phyloP scores from a whole-genome alignment of 2,113 vertebrate species.

The Caranx melampygus region DNA sequence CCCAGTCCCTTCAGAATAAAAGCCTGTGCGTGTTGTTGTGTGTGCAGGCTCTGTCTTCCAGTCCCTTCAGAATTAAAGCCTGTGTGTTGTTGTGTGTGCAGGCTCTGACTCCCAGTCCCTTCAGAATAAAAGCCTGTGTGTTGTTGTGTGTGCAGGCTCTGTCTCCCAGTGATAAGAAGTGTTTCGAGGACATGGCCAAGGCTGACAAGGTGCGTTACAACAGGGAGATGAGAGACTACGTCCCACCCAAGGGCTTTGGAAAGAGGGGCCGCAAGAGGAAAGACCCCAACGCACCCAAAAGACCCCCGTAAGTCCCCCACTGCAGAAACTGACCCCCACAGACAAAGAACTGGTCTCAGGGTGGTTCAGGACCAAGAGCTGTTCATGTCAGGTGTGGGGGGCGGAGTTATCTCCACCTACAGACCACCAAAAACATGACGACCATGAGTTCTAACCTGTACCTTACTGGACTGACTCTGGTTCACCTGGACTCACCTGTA shows the following conservation, averaged over 20 bases:
- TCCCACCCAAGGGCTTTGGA: conserved; percentile 91
- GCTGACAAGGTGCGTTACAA: conserved; percentile 94
- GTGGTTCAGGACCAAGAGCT: too few relatives aligned
- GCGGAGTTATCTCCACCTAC: too few relatives aligned
- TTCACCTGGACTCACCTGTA: too few relatives aligned
- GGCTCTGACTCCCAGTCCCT: conserved; percentile 85
- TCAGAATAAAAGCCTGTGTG: background rate
- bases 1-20: conserved; percentile 52
- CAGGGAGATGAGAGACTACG: conserved; percentile 93
- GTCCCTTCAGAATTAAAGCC: too few relatives aligned
- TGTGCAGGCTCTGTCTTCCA: too few relatives aligned
- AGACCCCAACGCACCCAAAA: conserved; percentile 95
- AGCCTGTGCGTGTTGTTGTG: too few relatives aligned
- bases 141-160: conserved; percentile 82
- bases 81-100: conserved; percentile 53
- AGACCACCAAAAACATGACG: too few relatives aligned
- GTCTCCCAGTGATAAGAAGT: conserved; percentile 89
- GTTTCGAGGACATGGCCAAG: conserved; percentile 95
- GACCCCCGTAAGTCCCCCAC: conserved; percentile 88
- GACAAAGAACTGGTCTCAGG: too few relatives aligned
- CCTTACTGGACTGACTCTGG: too few relatives aligned
- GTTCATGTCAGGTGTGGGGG: too few relatives aligned
- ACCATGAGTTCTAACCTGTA: too few relatives aligned
- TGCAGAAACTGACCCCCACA: too few relatives aligned
- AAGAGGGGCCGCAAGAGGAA: conserved; percentile 94